Evolutionary conservation across 2,113 vertebrate genomes (phyloP), one percentile per base, ranked within the genome.

Genomic region (Anarrhichthys ocellatus): DNA sequence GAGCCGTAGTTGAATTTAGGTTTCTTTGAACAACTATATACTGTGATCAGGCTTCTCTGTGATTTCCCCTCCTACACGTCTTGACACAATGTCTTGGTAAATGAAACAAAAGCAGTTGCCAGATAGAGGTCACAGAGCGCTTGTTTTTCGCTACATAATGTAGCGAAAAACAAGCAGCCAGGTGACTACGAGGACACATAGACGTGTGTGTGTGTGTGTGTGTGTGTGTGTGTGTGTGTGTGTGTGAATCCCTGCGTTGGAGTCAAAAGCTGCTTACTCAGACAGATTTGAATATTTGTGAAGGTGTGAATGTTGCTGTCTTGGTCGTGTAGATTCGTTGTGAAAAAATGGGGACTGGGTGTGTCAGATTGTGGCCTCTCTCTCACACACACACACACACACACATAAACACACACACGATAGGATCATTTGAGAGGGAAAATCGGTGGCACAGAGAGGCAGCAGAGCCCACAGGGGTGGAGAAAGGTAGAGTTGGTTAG

Each of bases 391-490:
- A 36, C 66, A 1, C 67, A 72, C 85, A 61, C 50, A 69, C 18
- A 29, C n/a, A 65, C 42, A 73, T 36, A 64, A 29, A 67, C 54
- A 70, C 20, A 27, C 22, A 67, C 38, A 74, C 46, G 89, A 85
- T 84, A 82, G 81, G 83, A 85, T 92, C 76, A 89, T 90, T 92
- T 87, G 88, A 92, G 88, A 92, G 92, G 89, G 81, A 90, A 91
- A 91, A 90, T 77, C 18, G 18, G 87, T 88, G 88, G 88, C 77
- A 88, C 89, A 84, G 65, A 80, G 71, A 92, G 82, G 58, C 80
- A 90, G 79, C 70, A 78, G 87, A 78, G 88, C 85, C 83, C 82
- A 34, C 34, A 74, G 58, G 88, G 86, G 89, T 82, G 88, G 78
- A 88, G 73, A 81, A 34, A 89, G 86, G 88, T 89, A 81, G 89